phyloP scores from a whole-genome alignment of 2,113 vertebrate genomes.

The Neopipo cinnamomea region DNA sequence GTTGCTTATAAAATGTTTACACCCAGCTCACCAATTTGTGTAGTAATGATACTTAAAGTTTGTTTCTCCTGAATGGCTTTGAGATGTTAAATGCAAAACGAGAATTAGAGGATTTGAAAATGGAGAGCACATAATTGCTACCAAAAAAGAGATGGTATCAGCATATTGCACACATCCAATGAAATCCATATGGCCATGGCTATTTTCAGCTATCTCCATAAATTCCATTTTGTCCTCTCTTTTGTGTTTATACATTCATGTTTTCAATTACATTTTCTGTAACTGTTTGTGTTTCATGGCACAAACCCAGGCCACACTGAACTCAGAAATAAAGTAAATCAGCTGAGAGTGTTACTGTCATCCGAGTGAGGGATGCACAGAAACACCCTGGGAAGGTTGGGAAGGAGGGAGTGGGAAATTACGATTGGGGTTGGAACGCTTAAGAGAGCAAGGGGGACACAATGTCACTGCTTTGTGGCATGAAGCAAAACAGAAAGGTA shows the following conservation, averaged over 20 bases:
- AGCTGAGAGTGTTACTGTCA: background rate
- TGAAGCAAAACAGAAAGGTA: background rate
- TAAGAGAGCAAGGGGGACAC: rapidly evolving
- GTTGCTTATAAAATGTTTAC: constrained; percentile 64
- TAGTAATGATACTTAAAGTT: constrained; percentile 46
- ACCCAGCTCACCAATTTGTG: constrained; percentile 55
- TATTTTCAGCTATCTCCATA: background rate
- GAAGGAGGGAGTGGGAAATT: rapidly evolving
- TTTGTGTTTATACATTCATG: background rate
- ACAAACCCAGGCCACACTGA: background rate
- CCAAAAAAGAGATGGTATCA: background rate
- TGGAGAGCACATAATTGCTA: constrained; percentile 35
- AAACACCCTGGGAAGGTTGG: background rate
- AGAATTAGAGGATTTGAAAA: constrained; percentile 52
- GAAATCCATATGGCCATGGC: background rate
- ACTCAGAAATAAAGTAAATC: background rate
- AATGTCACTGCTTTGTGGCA: background rate
- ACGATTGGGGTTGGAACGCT: too few species aligned
- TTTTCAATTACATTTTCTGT: background rate
- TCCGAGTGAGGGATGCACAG: background rate
- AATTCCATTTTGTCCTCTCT: background rate
- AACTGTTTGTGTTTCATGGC: background rate
- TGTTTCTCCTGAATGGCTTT: constrained; percentile 62
- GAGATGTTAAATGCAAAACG: constrained; percentile 55
- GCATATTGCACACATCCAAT: background rate